Evolutionary conservation across 1,140 invertebrate genomes (phyloP).

Genomic region (Temnothorax longispinosus): DNA sequence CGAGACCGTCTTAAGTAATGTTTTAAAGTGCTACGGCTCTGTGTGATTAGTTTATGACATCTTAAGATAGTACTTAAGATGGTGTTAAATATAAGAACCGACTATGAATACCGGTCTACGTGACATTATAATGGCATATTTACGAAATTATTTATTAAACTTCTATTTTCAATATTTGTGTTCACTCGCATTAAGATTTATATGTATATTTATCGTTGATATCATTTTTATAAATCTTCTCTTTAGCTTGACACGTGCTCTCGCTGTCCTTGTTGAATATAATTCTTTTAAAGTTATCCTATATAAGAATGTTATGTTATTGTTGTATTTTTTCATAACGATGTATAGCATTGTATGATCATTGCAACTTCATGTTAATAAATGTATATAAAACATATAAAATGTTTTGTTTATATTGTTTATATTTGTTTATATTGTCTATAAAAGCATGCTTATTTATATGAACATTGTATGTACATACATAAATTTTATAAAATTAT

Average conservation of each 20-base stretch:
- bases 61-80: too few relatives aligned
- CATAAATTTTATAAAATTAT: neutral
- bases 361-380: constrained; percentile 74
- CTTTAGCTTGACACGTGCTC: neutral
- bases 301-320: constrained; percentile 47
- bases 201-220: constrained; percentile 43
- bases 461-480: neutral
- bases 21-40: too few relatives aligned
- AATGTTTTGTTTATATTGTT: neutral
- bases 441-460: neutral
- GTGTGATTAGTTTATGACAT: too few relatives aligned
- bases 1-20: too few relatives aligned
- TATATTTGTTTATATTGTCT: neutral
- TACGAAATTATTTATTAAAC: constrained; percentile 43
- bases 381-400: constrained; percentile 69
- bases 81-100: too few relatives aligned
- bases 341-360: neutral
- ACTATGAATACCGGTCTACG: neutral
- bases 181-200: constrained; percentile 24
- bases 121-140: constrained; percentile 3
- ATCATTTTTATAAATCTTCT: constrained; percentile 49
- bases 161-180: constrained; percentile 33
- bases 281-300: constrained; percentile 40
- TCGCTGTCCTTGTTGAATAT: constrained; percentile 54
- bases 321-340: constrained; percentile 59